Evolutionary conservation across 2,888 invertebrate genomes (phyloP).

Genomic region (Acanthosepion lycidas): DNA sequence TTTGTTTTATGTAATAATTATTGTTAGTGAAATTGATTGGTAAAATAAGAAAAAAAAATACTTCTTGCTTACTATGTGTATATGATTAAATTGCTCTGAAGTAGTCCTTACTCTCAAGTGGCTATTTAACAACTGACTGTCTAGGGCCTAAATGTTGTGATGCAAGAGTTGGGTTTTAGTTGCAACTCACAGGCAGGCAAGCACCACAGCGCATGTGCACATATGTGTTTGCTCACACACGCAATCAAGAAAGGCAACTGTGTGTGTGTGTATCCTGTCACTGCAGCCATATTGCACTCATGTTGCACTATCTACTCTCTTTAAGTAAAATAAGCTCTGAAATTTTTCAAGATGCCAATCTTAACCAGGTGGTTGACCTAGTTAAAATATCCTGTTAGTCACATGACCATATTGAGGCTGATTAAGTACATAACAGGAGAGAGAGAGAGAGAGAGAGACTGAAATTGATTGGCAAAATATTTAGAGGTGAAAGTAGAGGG

Average conservation of each 20-base stretch:
- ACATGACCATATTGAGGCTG: slow-evolving; percentile 45
- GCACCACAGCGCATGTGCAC: slow-evolving; percentile 8
- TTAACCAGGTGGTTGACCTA: slow-evolving; percentile 47
- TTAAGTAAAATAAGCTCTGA: slow-evolving; percentile 33
- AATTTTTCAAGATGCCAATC: slow-evolving; percentile 25
- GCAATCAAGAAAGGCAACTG: neutral
- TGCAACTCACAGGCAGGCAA: neutral
- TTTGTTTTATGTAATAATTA: neutral
- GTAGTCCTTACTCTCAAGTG: neutral
- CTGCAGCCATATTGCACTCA: neutral
- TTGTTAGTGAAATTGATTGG: no score
- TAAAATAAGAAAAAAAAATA: neutral
- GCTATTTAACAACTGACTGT: neutral
- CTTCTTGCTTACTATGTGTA: neutral
- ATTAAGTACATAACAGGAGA: slow-evolving; percentile 33
- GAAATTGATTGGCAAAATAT: neutral
- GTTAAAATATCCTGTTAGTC: slow-evolving; percentile 43
- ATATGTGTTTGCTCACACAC: neutral
- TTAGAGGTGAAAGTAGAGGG: neutral
- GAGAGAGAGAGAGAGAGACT: neutral
- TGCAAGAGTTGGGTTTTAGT: slow-evolving; percentile 11
- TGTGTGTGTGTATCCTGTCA: neutral
- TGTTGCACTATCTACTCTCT: neutral
- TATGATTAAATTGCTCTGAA: neutral
- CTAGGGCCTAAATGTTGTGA: neutral